A percentile compares a stretch with the other conserved stretches of the same genome.
These are phyloP conservation scores for Trypoxylon attenuatum DNA, from an alignment of 2,888 invertebrate genomes.

Conservation along the genomic window DNA sequence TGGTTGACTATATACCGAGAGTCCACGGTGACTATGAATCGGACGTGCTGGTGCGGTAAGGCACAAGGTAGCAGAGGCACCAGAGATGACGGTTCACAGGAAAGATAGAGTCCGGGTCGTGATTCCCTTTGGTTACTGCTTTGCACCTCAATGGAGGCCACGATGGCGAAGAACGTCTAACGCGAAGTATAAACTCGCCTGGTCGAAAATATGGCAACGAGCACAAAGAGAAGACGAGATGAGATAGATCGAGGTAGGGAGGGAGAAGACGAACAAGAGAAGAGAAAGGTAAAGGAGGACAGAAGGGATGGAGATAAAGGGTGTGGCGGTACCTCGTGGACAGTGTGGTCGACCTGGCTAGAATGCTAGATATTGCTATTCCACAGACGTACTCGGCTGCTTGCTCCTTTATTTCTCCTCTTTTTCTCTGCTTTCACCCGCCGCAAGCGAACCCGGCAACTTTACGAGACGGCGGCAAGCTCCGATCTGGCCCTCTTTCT, in stretches of 20 bases:
- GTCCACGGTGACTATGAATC: no score
- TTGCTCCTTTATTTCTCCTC: constrained; percentile 12
- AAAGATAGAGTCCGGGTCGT: constrained; percentile 9
- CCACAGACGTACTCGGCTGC: constrained; percentile 46
- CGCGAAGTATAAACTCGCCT: constrained; percentile 56
- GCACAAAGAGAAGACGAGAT: background rate
- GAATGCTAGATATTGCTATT: constrained; percentile 57
- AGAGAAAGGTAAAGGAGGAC: constrained; percentile 6
- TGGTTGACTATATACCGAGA: no score
- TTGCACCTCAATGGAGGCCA: constrained; percentile 26
- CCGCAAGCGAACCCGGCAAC: constrained; percentile 15
- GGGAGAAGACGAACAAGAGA: background rate
- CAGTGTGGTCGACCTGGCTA: constrained; percentile 19
- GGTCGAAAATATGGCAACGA: constrained; percentile 53
- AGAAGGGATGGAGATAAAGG: no score
- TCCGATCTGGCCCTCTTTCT: no score
- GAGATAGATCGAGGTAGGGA: background rate
- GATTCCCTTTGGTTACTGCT: constrained; percentile 33
- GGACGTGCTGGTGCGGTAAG: no score
- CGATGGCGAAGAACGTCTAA: constrained; percentile 31
- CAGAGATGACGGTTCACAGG: background rate
- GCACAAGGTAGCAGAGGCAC: no score
- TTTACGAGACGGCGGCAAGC: no score
- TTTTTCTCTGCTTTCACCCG: constrained; percentile 8
- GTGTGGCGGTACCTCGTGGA: constrained; percentile 25